These are phyloP conservation scores for Chondrilla cf. caribensis DNA, from an alignment of 37 sponge, comb jelly and placozoan genomes.

Conservation along the genomic window DNA sequence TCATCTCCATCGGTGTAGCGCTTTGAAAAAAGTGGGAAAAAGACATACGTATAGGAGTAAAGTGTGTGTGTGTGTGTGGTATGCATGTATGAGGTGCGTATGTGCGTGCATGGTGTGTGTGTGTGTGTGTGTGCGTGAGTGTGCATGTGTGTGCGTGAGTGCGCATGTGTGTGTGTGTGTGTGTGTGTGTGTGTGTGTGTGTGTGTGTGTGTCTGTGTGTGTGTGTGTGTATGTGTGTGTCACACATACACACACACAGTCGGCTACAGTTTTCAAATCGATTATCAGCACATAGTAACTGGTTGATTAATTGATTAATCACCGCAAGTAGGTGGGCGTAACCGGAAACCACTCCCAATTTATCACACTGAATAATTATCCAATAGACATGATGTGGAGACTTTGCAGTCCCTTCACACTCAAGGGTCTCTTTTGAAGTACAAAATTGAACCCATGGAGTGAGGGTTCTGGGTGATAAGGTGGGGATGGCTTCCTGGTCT, in stretches of 20 bases:
- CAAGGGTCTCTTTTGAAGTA: too few species aligned
- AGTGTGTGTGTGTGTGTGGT: not conserved
- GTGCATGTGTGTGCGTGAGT: not conserved
- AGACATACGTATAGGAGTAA: not conserved
- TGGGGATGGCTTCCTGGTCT: too few species aligned
- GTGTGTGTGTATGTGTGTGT: not conserved
- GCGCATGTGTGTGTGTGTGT: not conserved
- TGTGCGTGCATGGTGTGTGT: not conserved
- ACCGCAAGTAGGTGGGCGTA: too few species aligned
- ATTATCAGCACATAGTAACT: too few species aligned
- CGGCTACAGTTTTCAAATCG: too few species aligned
- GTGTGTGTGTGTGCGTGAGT: not conserved
- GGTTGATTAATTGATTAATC: too few species aligned
- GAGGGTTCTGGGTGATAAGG: too few species aligned
- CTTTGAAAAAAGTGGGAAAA: not conserved
- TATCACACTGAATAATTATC: too few species aligned
- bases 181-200: not conserved
- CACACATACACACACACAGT: not conserved
- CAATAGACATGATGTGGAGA: too few species aligned
- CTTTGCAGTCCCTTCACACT: too few species aligned
- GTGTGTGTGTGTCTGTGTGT: not conserved
- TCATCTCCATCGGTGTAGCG: constrained; percentile 36
- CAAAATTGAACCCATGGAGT: too few species aligned
- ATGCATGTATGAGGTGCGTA: not conserved
- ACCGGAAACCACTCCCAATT: too few species aligned